Conservation (phyloP, 2,113 vertebrate genomes). For the Rhodinocichla rosea region DNA sequence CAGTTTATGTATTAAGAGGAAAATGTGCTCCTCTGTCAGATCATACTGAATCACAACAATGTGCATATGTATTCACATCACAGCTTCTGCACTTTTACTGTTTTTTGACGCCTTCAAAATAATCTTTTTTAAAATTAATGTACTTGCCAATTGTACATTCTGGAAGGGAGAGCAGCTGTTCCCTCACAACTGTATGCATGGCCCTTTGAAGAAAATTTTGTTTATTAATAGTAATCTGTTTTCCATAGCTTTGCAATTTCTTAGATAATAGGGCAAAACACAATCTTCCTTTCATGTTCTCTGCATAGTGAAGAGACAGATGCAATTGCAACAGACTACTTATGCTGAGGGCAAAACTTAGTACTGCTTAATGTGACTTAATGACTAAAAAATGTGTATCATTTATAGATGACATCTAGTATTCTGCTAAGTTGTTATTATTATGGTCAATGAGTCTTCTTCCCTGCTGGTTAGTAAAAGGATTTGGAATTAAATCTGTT, state of each 20-base stretch:
- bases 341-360: slow-evolving; percentile 41
- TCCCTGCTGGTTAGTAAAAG: slow-evolving; percentile 9
- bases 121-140: slow-evolving; percentile 17
- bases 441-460: slow-evolving; percentile 39
- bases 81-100: slow-evolving; percentile 6
- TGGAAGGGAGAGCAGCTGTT: slow-evolving; percentile 48
- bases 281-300: slow-evolving; percentile 42
- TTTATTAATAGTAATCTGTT: slow-evolving; percentile 64
- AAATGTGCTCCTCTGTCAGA: not conserved
- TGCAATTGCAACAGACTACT: slow-evolving; percentile 32
- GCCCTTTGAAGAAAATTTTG: slow-evolving; percentile 43
- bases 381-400: slow-evolving; percentile 41
- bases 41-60: not conserved
- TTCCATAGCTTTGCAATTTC: slow-evolving; percentile 39
- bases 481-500: slow-evolving; percentile 18
- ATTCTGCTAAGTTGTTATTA: not conserved
- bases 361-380: slow-evolving; percentile 45
- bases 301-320: slow-evolving; percentile 46
- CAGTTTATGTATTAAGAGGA: not conserved
- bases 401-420: slow-evolving; percentile 21
- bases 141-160: slow-evolving; percentile 18
- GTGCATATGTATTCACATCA: not conserved
- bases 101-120: slow-evolving; percentile 31
- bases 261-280: slow-evolving; percentile 55
- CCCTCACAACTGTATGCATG: slow-evolving; percentile 11